Percentiles rank a stretch among this genome's conserved stretches.
Conservation (phyloP, 2,888 invertebrate genomes). For the Strigamia maritima region DNA sequence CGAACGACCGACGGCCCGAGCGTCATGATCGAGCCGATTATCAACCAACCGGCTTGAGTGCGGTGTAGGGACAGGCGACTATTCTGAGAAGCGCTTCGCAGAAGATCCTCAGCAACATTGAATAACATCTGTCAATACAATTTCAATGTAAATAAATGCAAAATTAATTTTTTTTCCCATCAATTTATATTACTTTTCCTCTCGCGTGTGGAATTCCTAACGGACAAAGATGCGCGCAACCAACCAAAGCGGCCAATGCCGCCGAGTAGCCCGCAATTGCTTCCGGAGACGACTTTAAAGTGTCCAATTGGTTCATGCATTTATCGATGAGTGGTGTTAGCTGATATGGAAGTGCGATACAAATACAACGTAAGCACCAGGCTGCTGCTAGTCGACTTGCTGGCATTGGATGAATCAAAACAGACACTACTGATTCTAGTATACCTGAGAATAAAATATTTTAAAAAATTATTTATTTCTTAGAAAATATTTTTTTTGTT, state of each 20-base stretch:
- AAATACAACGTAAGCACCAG: constrained; percentile 88
- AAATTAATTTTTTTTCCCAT: not conserved
- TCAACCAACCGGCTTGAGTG: constrained; percentile 95
- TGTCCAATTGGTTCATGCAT: constrained; percentile 82
- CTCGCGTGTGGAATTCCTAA: constrained; percentile 94
- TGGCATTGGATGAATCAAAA: constrained; percentile 89
- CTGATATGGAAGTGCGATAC: constrained; percentile 90
- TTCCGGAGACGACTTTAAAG: constrained; percentile 75
- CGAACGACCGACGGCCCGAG: constrained; percentile 89
- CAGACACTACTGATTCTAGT: constrained; percentile 73
- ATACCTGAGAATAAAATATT: constrained; percentile 58
- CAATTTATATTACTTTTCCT: constrained; percentile 68
- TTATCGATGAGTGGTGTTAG: constrained; percentile 89
- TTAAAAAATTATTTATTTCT: too few relatives aligned
- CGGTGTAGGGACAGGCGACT: constrained; percentile 89
- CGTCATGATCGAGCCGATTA: constrained; percentile 95
- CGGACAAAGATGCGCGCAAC: constrained; percentile 83
- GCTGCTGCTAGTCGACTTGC: constrained; percentile 91
- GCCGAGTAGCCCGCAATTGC: constrained; percentile 76
- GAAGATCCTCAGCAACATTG: constrained; percentile 91
- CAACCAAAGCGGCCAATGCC: constrained; percentile 88
- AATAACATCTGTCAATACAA: constrained; percentile 66
- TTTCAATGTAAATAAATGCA: not conserved
- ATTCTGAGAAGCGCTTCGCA: constrained; percentile 94
- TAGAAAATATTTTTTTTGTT: not conserved